These are phyloP conservation scores for Gouania willdenowi DNA, from an alignment of 2,797 vertebrate genomes.

Conservation along the genomic window DNA sequence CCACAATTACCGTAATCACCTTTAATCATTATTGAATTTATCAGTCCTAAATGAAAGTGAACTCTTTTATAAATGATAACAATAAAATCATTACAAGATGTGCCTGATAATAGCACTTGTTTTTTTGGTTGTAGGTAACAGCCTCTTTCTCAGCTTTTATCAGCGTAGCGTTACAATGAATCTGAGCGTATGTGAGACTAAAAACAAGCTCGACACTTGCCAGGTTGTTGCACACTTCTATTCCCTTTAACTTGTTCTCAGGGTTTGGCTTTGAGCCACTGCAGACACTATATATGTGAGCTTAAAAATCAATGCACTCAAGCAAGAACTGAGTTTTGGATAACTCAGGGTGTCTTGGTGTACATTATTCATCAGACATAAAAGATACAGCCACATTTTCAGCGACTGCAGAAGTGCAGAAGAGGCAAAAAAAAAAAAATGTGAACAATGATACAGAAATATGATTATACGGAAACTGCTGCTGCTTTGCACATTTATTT, in stretches of 20 bases:
- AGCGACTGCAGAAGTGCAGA: constrained; percentile 43
- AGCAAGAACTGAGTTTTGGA: constrained; percentile 65
- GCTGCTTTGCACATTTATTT: constrained; percentile 13
- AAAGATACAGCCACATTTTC: constrained; percentile 38
- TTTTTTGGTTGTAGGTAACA: no score
- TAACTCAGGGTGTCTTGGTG: constrained; percentile 59
- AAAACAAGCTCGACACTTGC: constrained; percentile 30
- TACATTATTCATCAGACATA: constrained; percentile 73
- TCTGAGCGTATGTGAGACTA: constrained; percentile 30
- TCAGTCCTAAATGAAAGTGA: no score
- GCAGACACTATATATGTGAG: constrained; percentile 53
- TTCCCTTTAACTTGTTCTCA: constrained; percentile 32
- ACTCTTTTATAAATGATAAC: constrained; percentile 32
- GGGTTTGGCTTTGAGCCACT: constrained; percentile 46
- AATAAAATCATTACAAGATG: no score
- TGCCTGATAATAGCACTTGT: no score
- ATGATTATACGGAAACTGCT: constrained; percentile 21
- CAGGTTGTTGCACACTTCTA: constrained; percentile 57
- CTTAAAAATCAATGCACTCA: constrained; percentile 65
- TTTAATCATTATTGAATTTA: no score
- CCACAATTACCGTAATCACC: no score
- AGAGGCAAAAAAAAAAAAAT: constrained; percentile 50
- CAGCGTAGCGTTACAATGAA: constrained; percentile 27
- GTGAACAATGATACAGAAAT: constrained; percentile 36
- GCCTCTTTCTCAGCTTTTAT: constrained; percentile 40